Percentiles rank a stretch among this genome's conserved stretches.
phyloP scores from a whole-genome alignment of 2,888 invertebrate genomes.

The Allacma fusca region DNA sequence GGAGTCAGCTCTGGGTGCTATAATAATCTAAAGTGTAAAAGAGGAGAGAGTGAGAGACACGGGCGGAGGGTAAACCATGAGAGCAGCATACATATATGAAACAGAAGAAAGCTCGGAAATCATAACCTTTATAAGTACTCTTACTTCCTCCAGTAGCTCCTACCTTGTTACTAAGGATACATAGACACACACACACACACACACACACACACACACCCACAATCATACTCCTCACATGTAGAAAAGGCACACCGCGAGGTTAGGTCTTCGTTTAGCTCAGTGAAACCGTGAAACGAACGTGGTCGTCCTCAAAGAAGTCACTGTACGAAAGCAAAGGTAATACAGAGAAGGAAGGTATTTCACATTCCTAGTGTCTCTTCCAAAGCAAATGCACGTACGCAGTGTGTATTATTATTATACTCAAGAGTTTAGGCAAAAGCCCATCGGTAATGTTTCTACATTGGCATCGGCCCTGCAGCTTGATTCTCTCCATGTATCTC shows the following conservation, averaged over 20 bases:
- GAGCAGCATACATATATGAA: background rate
- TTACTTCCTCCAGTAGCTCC: background rate
- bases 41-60: constrained; percentile 7
- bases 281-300: background rate
- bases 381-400: constrained; percentile 25
- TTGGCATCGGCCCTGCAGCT: background rate
- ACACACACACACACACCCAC: too few species aligned
- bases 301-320: constrained; percentile 13
- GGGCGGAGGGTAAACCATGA: background rate
- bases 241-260: background rate
- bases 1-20: constrained; percentile 36
- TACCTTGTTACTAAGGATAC: too few species aligned
- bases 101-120: constrained; percentile 8
- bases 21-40: constrained; percentile 42
- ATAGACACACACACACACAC: background rate
- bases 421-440: constrained; percentile 21
- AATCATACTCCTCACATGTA: background rate
- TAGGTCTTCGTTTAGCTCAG: background rate
- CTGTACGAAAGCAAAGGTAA: background rate
- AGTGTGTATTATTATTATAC: constrained; percentile 24
- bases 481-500: background rate
- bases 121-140: background rate
- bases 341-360: constrained; percentile 4
- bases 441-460: constrained; percentile 6
- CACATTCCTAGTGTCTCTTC: background rate